A percentile compares a stretch with the other conserved stretches of the same genome.
These are phyloP conservation scores for Caenorhabditis latens DNA, from an alignment of 1,140 invertebrate species.

Conservation along the genomic window DNA sequence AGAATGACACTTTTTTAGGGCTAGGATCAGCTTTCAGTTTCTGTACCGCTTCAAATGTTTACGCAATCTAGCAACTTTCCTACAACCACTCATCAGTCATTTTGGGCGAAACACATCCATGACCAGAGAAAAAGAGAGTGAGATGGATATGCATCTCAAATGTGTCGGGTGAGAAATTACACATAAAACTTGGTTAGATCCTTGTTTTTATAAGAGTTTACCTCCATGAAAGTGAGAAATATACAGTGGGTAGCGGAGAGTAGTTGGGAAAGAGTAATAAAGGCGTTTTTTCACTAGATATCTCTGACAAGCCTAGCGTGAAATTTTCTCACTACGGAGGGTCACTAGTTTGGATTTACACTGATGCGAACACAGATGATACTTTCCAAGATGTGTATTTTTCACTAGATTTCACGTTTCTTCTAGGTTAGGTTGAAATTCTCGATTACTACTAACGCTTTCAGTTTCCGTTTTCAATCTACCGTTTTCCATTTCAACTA, in stretches of 20 bases:
- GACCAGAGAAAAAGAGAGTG: slow-evolving; percentile 2
- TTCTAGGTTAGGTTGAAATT: too few species aligned
- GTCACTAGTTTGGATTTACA: slow-evolving; percentile 11
- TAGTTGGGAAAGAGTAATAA: background rate
- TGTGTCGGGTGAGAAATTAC: slow-evolving; percentile 50
- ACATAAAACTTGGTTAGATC: slow-evolving; percentile 36
- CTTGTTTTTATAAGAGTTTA: slow-evolving; percentile 45
- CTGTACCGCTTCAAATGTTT: slow-evolving; percentile 38
- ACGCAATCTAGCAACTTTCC: slow-evolving; percentile 49
- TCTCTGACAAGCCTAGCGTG: background rate
- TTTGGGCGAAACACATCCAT: slow-evolving; percentile 37
- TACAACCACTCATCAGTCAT: slow-evolving; percentile 54
- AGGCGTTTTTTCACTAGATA: background rate
- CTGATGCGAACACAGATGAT: background rate
- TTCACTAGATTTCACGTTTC: too few species aligned
- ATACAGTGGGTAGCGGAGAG: background rate
- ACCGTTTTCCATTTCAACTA: slow-evolving; percentile 3
- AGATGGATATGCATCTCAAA: slow-evolving; percentile 47
- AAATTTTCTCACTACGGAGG: background rate
- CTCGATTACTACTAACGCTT: background rate
- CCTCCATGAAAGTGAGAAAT: slow-evolving; percentile 42
- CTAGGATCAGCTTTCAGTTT: slow-evolving; percentile 10
- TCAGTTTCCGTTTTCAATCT: background rate
- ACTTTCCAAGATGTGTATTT: background rate
- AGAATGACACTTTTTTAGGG: background rate